phyloP scores from a whole-genome alignment of 2,797 vertebrate genomes.

The Anomalospiza imberbis region DNA sequence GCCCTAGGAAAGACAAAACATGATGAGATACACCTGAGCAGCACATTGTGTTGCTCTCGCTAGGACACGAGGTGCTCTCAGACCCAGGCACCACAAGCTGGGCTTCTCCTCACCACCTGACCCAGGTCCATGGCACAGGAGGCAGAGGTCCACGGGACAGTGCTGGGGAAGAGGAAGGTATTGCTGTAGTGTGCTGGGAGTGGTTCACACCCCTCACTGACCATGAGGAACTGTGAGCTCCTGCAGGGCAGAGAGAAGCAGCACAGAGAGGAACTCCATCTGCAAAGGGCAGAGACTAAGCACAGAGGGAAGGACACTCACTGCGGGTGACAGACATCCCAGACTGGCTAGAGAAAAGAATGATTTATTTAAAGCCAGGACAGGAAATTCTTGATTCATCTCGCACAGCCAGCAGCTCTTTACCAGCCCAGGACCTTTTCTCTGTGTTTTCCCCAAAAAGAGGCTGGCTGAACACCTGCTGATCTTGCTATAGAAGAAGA shows the following conservation, averaged over 20 bases:
- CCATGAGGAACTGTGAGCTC: neutral
- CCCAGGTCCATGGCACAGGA: neutral
- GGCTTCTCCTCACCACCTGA: neutral
- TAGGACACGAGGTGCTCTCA: neutral
- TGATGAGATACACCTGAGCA: neutral
- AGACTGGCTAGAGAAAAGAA: neutral
- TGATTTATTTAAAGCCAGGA: neutral
- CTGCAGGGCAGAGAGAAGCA: neutral
- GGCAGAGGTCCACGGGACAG: neutral
- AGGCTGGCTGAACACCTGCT: neutral
- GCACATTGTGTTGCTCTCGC: accelerated
- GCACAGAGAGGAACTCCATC: neutral
- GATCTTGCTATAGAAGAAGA: neutral
- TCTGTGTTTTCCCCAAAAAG: neutral
- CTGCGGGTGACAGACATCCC: neutral
- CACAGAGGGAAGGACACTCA: neutral
- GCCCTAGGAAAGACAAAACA: slow-evolving; percentile 72
- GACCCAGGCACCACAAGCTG: neutral
- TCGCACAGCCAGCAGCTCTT: neutral
- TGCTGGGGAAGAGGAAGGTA: neutral
- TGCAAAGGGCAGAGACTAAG: neutral
- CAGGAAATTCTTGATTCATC: neutral
- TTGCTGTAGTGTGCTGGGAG: neutral
- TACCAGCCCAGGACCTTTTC: neutral
- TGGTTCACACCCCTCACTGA: neutral